Base-by-base conservation (phyloP, 2,888 invertebrate genomes). In the Lepidocyrtinus sp. region DNA sequence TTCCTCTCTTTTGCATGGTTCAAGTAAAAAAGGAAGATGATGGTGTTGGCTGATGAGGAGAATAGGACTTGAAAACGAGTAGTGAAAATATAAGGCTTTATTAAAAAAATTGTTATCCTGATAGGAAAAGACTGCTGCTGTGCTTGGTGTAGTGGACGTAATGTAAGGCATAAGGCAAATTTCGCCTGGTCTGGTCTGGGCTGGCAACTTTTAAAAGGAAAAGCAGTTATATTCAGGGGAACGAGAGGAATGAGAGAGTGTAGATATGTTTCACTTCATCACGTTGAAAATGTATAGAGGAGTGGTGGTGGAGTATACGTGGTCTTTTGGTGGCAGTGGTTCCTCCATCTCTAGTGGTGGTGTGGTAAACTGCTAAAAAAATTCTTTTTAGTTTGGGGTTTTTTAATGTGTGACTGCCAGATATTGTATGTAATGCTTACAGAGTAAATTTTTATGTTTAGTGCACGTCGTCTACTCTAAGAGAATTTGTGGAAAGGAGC, bases 251-350 rank as follows among this genome's bases (percentile, higher is more conserved):
- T 36, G 12, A 61, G 24, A 19, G 61, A 12, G 59, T 27, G 59
- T 69, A 59, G 50, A 26, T 61, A 59, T 61, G 70, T 70, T 59
- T 70, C 59, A 70, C 70, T 70, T 70, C 70, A 70, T 70, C 70
- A 46, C 70, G 36, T 70, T 70, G 36, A 36, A 36, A 36, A 36
- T 7, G 36, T 12, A 36, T 5, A 36, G 36, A 36, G 36, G 12
- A 36, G n/a, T 69, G 69, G 50, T 67, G 67, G 46, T 68, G 68
- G 25, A 3, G 27, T 64, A 15, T 27, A 1, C 25, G 70, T 22
- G 15, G 59, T 15, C 24, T 15, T 46, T 26, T 59, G 12, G 24
- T 2, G 15, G 61, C 12, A 21, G 19, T 68, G 61, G 61, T 21
- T 21, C 25, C 68, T 68, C n/a, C 24, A 21, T 50, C 36, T 36